Evolutionary conservation across 2,797 vertebrate species (phyloP).

Genomic region (Pogoniulus pusillus): DNA sequence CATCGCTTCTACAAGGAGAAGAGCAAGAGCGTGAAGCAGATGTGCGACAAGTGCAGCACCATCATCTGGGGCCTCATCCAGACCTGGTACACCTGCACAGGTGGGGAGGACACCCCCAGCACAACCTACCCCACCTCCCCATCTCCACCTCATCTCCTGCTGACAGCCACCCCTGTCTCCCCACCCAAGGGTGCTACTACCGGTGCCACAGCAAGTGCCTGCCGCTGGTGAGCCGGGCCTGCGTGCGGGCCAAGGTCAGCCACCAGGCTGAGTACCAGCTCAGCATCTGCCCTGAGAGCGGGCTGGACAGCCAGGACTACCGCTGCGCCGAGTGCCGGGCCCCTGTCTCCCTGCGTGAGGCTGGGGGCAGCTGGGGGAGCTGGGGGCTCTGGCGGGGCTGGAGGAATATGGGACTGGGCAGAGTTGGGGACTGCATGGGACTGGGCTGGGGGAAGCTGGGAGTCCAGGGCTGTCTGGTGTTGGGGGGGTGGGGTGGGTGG

Average conservation of each 20-base stretch:
- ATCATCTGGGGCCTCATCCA: slow-evolving; percentile 98
- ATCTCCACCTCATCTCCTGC: accelerated
- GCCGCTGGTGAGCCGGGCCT: slow-evolving; percentile 91
- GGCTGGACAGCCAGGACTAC: slow-evolving; percentile 95
- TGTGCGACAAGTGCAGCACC: slow-evolving; percentile 93
- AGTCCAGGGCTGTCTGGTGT: not conserved
- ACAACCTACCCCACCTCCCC: accelerated
- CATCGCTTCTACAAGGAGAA: slow-evolving; percentile 98
- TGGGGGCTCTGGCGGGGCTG: too few relatives aligned
- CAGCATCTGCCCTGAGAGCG: slow-evolving; percentile 93
- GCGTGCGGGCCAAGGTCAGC: slow-evolving; percentile 94
- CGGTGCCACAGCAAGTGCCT: slow-evolving; percentile 97
- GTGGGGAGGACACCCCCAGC: slow-evolving; percentile 65
- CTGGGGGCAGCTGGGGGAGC: too few relatives aligned
- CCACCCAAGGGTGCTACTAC: slow-evolving; percentile 88
- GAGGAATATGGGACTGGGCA: not conserved
- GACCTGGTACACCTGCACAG: slow-evolving; percentile 98
- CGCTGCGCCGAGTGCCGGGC: slow-evolving; percentile 92
- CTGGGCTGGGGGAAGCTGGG: too few relatives aligned
- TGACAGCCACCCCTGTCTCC: not conserved
- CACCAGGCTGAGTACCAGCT: slow-evolving; percentile 96
- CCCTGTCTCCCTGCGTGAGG: slow-evolving; percentile 87
- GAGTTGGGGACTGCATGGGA: too few relatives aligned
- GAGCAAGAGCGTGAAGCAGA: slow-evolving; percentile 97
- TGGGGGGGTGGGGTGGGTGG: too few relatives aligned